Percentiles rank a stretch among this genome's conserved stretches.
Evolutionary conservation across 2,888 invertebrate genomes (phyloP).

Genomic region (Hoplodrina ambigua): DNA sequence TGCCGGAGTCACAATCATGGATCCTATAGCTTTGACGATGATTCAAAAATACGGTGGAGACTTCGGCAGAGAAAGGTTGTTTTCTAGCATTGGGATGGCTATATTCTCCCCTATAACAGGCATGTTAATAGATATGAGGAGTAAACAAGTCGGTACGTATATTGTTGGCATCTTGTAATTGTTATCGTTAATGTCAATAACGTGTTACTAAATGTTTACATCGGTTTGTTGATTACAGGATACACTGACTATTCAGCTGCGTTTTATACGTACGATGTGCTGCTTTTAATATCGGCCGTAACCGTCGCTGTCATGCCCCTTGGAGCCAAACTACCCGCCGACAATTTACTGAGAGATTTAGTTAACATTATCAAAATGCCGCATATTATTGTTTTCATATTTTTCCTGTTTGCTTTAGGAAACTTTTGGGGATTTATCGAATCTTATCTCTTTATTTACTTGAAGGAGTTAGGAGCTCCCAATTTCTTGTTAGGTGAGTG

Average conservation of each 20-base stretch:
- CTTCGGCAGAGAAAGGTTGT: slow-evolving; percentile 94
- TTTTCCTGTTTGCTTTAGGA: slow-evolving; percentile 95
- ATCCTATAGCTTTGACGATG: slow-evolving; percentile 96
- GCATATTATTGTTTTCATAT: slow-evolving; percentile 94
- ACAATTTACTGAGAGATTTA: slow-evolving; percentile 94
- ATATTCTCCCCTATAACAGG: slow-evolving; percentile 95
- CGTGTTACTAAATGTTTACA: slow-evolving; percentile 75
- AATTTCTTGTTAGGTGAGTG: slow-evolving; percentile 94
- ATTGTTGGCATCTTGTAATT: slow-evolving; percentile 74
- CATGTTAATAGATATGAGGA: slow-evolving; percentile 93
- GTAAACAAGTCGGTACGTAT: slow-evolving; percentile 89
- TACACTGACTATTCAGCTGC: slow-evolving; percentile 96
- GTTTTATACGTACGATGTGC: slow-evolving; percentile 95
- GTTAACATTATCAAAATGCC: slow-evolving; percentile 94
- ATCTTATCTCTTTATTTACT: slow-evolving; percentile 96
- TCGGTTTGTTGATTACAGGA: slow-evolving; percentile 88
- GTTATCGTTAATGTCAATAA: slow-evolving; percentile 86
- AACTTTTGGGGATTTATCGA: slow-evolving; percentile 97
- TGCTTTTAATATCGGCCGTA: slow-evolving; percentile 93
- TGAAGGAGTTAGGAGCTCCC: slow-evolving; percentile 95
- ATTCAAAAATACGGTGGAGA: slow-evolving; percentile 96
- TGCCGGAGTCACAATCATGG: slow-evolving; percentile 96
- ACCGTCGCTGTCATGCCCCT: slow-evolving; percentile 95
- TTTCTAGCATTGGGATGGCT: slow-evolving; percentile 95
- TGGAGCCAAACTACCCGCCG: slow-evolving; percentile 94